Conservation (phyloP, 2,797 vertebrate species). For the Oreortyx pictus region DNA sequence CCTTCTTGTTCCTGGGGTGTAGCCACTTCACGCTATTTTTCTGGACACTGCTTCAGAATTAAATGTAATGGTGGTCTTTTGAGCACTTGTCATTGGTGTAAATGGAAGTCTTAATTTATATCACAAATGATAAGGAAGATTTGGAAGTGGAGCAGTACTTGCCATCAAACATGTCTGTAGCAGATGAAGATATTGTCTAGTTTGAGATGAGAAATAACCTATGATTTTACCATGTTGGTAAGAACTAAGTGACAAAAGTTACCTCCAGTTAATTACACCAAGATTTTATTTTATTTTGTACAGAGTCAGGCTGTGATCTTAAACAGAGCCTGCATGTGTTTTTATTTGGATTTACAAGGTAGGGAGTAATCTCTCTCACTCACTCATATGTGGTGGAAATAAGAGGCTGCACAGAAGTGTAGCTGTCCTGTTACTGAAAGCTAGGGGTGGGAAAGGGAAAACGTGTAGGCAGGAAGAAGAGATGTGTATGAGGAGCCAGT, state of each 20-base stretch:
- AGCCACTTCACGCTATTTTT: background rate
- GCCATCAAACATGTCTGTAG: background rate
- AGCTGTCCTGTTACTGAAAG: background rate
- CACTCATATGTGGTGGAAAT: background rate
- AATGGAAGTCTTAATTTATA: background rate
- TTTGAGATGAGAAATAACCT: background rate
- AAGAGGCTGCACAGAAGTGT: background rate
- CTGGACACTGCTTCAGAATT: background rate
- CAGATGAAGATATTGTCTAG: background rate
- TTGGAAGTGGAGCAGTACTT: background rate
- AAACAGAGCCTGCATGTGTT: background rate
- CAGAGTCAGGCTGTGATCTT: background rate
- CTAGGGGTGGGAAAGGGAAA: background rate
- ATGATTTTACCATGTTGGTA: background rate
- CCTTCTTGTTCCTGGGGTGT: background rate
- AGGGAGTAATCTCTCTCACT: background rate
- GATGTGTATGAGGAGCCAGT: background rate
- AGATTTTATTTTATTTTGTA: background rate
- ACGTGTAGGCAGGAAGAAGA: background rate
- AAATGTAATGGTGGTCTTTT: too few relatives aligned
- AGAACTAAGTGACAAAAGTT: background rate
- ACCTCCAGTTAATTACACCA: background rate
- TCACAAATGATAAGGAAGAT: background rate
- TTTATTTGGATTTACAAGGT: background rate
- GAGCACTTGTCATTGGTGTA: background rate